Percentiles rank a stretch among this genome's conserved stretches.
phyloP scores from a whole-genome alignment of 1,140 invertebrate species.

The Diachasma alloeum region DNA sequence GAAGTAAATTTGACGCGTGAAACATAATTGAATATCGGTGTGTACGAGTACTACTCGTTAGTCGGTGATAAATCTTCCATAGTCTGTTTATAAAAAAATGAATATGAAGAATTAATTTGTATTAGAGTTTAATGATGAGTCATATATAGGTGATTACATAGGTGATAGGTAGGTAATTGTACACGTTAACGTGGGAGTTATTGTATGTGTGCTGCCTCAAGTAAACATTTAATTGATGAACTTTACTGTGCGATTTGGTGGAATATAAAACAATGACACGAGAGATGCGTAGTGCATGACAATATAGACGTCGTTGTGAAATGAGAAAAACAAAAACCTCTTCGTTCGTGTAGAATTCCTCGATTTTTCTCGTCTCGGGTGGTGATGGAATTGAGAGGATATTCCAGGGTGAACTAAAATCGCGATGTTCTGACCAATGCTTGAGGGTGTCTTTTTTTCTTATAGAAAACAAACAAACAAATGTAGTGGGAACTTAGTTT shows the following conservation, averaged over 20 bases:
- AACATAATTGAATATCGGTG: background rate
- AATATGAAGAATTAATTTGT: conserved; percentile 4
- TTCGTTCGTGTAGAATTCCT: background rate
- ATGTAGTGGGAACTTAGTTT: conserved; percentile 1
- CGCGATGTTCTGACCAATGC: background rate
- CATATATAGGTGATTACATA: background rate
- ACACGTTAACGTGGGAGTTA: background rate
- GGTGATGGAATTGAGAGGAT: background rate
- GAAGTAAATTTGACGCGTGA: background rate
- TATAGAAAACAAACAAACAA: background rate
- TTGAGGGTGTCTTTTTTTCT: background rate
- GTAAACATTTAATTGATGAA: background rate
- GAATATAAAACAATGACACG: background rate
- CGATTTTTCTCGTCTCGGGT: background rate
- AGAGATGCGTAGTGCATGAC: conserved; percentile 54
- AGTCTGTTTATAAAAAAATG: conserved; percentile 8
- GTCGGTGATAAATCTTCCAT: conserved; percentile 23
- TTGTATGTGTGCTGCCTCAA: background rate
- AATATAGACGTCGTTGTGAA: conserved; percentile 54
- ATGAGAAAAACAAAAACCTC: background rate
- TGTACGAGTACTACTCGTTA: background rate
- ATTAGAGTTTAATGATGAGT: background rate
- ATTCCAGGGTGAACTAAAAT: background rate
- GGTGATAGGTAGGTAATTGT: background rate
- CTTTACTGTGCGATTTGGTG: background rate